Evolutionary conservation across 2,113 vertebrate species (phyloP).

Genomic region (Phocoena sinus): DNA sequence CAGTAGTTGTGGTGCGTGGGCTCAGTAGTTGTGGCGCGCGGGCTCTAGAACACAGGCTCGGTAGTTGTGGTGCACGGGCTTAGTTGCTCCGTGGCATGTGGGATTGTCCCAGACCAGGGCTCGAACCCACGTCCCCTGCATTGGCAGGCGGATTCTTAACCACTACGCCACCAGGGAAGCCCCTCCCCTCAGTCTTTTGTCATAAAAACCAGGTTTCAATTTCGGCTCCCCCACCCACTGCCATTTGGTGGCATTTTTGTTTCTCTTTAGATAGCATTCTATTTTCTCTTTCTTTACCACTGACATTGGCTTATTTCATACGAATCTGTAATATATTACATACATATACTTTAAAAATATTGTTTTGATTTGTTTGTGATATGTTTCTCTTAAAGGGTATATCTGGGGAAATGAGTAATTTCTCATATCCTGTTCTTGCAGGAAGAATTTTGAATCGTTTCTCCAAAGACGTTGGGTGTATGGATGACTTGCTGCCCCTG

Average conservation of each 20-base stretch:
- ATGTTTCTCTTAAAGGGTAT: constrained; percentile 34
- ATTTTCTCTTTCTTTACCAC: constrained; percentile 53
- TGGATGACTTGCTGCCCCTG: constrained; percentile 92
- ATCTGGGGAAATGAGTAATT: constrained; percentile 64
- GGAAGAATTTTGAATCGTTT: constrained; percentile 95
- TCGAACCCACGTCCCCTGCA: too few relatives aligned
- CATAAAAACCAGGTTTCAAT: background rate
- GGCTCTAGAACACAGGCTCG: too few relatives aligned
- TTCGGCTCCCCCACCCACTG: background rate
- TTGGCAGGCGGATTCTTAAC: too few relatives aligned
- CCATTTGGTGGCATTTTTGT: background rate
- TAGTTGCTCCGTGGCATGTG: too few relatives aligned
- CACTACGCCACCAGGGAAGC: too few relatives aligned
- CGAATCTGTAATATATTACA: constrained; percentile 55
- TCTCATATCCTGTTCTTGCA: constrained; percentile 71
- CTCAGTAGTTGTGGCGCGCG: too few relatives aligned
- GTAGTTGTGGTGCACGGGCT: too few relatives aligned
- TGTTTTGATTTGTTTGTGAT: constrained; percentile 59
- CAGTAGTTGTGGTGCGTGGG: too few relatives aligned
- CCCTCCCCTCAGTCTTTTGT: background rate
- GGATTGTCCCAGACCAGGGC: too few relatives aligned
- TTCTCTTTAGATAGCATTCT: constrained; percentile 37
- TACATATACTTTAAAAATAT: constrained; percentile 54
- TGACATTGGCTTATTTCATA: constrained; percentile 44
- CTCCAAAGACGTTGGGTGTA: constrained; percentile 93